phyloP scores from a whole-genome alignment of 2,888 invertebrate species.

The Agrochola litura region DNA sequence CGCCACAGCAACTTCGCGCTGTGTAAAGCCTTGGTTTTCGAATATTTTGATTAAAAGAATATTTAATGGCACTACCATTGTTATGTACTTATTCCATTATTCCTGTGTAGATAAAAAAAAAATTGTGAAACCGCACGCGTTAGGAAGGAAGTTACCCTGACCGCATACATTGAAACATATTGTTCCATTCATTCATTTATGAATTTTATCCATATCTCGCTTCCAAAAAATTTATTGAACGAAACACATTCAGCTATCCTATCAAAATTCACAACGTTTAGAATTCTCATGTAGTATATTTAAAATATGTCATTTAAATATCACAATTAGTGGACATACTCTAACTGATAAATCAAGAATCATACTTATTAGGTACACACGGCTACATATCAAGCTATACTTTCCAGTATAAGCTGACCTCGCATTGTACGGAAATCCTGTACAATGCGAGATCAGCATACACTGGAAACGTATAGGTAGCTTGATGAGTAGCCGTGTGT shows the following conservation, averaged over 20 bases:
- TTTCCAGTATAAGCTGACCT: no score
- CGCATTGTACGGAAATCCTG: no score
- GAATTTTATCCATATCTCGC: neutral
- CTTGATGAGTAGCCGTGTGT: no score
- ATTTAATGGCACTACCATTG: neutral
- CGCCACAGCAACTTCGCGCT: no score
- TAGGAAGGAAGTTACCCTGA: conserved; percentile 11
- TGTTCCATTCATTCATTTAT: neutral
- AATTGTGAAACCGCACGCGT: neutral
- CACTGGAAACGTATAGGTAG: no score
- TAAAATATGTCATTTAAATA: conserved; percentile 3
- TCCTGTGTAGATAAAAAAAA: neutral
- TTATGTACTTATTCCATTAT: neutral
- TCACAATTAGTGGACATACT: conserved; percentile 1
- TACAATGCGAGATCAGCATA: no score
- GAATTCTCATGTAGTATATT: neutral
- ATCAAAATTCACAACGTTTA: neutral
- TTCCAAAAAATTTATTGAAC: no score
- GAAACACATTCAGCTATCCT: neutral
- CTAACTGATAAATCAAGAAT: conserved; percentile 12
- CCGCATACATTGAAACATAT: neutral
- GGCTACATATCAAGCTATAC: no score
- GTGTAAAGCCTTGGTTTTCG: neutral
- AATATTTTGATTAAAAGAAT: neutral
- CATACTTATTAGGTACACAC: neutral